Conservation (phyloP, 2,797 vertebrate species). For the Pteropus rufus region DNA sequence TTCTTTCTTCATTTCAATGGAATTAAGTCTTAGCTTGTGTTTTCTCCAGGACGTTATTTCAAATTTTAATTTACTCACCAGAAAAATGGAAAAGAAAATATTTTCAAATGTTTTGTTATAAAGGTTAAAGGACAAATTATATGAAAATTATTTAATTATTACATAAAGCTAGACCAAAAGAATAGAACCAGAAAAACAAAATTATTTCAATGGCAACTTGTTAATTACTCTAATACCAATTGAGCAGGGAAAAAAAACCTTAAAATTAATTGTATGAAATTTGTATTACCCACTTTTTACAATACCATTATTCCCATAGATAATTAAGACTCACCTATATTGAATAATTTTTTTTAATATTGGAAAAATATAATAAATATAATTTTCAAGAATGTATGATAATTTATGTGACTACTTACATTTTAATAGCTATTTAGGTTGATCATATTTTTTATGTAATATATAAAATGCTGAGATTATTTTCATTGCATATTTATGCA, state of each 20-base stretch:
- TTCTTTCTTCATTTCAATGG: not conserved
- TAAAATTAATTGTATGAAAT: not conserved
- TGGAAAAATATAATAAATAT: not conserved
- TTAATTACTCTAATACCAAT: not conserved
- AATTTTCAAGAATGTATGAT: not conserved
- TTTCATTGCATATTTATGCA: not conserved
- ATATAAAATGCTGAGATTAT: not conserved
- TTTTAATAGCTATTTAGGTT: not conserved
- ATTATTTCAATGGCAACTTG: not conserved
- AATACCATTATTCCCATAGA: not conserved
- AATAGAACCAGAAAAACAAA: not conserved
- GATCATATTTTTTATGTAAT: not conserved
- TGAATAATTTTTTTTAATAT: not conserved
- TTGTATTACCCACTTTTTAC: not conserved
- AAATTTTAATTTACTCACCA: not conserved
- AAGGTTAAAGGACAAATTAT: not conserved
- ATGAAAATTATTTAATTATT: not conserved
- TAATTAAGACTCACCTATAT: not conserved
- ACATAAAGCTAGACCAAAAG: not conserved
- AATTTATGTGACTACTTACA: not conserved
- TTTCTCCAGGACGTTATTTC: not conserved
- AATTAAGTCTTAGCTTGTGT: not conserved
- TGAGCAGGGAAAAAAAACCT: not conserved
- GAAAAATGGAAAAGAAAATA: not conserved
- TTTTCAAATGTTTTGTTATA: not conserved